Evolutionary conservation across 2,113 vertebrate species (phyloP).

Genomic region (Coreoperca whiteheadi): DNA sequence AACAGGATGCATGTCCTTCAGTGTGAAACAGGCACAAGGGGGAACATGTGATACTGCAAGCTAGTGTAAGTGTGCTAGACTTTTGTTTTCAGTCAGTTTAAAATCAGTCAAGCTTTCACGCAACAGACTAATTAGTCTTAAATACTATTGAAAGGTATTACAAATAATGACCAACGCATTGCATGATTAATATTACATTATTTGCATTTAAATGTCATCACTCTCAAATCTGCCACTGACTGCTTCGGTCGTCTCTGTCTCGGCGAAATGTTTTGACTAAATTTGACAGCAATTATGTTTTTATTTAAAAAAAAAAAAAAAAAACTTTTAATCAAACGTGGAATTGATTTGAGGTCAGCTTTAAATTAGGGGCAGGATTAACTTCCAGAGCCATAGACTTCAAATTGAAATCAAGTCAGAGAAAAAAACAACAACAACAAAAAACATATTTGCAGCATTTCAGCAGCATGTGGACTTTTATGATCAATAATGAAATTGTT

Average conservation of each 20-base stretch:
- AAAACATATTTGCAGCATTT: neutral
- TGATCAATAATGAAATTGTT: constrained; percentile 57
- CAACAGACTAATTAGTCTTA: neutral
- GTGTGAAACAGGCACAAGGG: neutral
- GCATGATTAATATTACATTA: neutral
- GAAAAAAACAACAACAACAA: neutral
- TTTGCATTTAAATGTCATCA: constrained; percentile 9
- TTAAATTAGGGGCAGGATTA: constrained; percentile 42
- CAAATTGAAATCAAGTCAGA: constrained; percentile 25
- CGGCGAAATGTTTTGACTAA: neutral
- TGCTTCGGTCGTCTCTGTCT: neutral
- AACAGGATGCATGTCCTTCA: constrained; percentile 22
- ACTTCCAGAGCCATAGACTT: constrained; percentile 20
- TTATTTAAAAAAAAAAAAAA: constrained; percentile 17
- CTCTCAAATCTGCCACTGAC: constrained; percentile 2
- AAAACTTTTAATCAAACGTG: constrained; percentile 38
- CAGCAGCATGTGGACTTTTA: constrained; percentile 1
- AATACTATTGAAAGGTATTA: neutral
- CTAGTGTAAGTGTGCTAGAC: neutral
- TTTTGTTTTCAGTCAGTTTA: constrained; percentile 14
- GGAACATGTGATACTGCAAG: neutral
- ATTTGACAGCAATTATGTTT: constrained; percentile 33
- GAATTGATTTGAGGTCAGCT: constrained; percentile 55
- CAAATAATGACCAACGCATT: neutral
- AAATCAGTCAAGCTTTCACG: neutral